Base-by-base conservation (phyloP, 2,113 vertebrate species). In the Anthoscopus minutus region DNA sequence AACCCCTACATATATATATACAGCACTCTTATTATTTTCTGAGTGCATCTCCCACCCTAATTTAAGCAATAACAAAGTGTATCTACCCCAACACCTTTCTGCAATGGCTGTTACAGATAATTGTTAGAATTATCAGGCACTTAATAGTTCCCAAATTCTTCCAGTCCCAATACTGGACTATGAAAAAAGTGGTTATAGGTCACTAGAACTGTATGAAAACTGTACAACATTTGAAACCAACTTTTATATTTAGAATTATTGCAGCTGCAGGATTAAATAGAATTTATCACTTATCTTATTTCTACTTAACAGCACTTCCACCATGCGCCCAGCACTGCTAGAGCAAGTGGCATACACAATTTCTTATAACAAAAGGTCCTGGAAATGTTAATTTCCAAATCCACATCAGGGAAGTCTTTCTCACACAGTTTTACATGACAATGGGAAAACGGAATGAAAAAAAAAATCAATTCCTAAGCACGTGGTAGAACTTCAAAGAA, bases 1-100 rank as follows among this genome's bases (percentile, higher is more conserved):
- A 80, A 19, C 2, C 7, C n/a, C 4, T 3, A 2, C 2, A 11
- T 2, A 23, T 3, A 13, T 3, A 11, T 2, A 23, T 3, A 13
- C 13, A 81, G 35, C 8, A 69, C 4, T 57, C 1, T 17, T 9
- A 8, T 0, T 25, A 58, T 30, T 53, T 70, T 19, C 57, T 19
- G 8, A 30, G 50, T 13, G 35, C 11, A 35, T 6, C 40, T 69
- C n/a, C 48, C 51, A 28, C 13, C 11, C 23, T 28, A 57, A 70
- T n/a, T 30, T 35, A 65, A 71, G 65, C 30, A 57, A 42, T 45
- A 64, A 58, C 21, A 37, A 82, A 61, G 16, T 9, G 11, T 17
- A 27, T 53, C 12, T 12, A 88, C 7, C 33, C 53, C 51, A 58
- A 54, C 20, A 54, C 3, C 12, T 48, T 81, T 62, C 54, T 65